Conservation (phyloP, 2,888 invertebrate species). For the Formica aserva region DNA sequence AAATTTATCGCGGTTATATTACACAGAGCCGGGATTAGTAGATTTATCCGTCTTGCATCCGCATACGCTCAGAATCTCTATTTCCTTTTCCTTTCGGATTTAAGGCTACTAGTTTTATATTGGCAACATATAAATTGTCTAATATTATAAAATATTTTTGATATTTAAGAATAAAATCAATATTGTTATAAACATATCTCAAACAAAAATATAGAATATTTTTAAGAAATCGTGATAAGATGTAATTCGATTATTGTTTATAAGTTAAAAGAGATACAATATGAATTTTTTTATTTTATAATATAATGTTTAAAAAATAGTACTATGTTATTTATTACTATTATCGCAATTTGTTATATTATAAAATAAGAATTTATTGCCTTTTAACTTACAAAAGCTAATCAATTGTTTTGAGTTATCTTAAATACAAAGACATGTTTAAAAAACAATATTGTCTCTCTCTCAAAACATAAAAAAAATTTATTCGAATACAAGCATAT, state of each 20-base stretch:
- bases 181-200: background rate
- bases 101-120: background rate
- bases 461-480: background rate
- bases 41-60: background rate
- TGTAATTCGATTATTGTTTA: background rate
- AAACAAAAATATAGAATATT: background rate
- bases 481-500: background rate
- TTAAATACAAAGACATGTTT: no score
- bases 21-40: conserved; percentile 16
- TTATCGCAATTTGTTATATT: background rate
- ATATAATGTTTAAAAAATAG: background rate
- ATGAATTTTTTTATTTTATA: background rate
- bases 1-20: conserved; percentile 15
- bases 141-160: background rate
- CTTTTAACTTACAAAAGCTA: background rate
- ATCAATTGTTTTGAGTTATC: background rate
- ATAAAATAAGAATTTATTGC: background rate
- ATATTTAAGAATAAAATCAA: background rate
- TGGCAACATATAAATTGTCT: background rate
- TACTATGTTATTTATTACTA: background rate
- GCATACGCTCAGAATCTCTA: background rate
- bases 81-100: background rate
- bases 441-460: background rate
- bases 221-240: background rate
- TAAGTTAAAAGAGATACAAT: background rate